Evolutionary conservation across 2,113 vertebrate genomes (phyloP).

Genomic region (Coracopsis vasa): DNA sequence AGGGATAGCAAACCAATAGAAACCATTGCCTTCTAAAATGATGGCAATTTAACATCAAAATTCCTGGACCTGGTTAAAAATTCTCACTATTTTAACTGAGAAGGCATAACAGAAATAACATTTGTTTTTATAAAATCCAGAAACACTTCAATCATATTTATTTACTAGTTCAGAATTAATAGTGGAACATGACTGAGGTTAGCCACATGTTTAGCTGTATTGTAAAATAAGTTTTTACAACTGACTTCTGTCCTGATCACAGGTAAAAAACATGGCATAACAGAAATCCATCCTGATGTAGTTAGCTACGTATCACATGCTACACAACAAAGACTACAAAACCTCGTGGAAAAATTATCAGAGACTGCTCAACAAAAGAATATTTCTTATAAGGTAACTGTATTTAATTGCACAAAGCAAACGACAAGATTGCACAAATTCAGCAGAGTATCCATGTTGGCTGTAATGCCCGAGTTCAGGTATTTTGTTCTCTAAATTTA

Average conservation of each 20-base stretch:
- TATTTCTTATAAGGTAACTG: slow-evolving; percentile 84
- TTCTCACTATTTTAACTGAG: neutral
- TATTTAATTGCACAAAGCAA: neutral
- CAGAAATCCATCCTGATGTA: slow-evolving; percentile 89
- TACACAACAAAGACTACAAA: slow-evolving; percentile 87
- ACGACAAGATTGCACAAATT: neutral
- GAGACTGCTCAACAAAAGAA: slow-evolving; percentile 93
- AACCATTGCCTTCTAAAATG: neutral
- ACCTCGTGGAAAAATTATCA: slow-evolving; percentile 90
- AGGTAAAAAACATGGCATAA: slow-evolving; percentile 91
- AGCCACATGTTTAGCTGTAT: neutral
- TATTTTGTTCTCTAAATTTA: neutral
- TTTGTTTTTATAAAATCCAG: neutral
- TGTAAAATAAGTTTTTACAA: neutral
- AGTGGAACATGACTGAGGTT: neutral
- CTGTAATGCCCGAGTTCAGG: neutral
- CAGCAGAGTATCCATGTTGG: neutral
- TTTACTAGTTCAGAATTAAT: neutral
- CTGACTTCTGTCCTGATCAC: neutral
- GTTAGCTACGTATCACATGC: slow-evolving; percentile 89
- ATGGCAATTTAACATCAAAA: neutral
- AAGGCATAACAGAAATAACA: neutral
- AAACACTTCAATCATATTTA: neutral
- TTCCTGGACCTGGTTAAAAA: neutral
- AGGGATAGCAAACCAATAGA: neutral